Evolutionary conservation across 2,113 vertebrate genomes (phyloP), one percentile per base, ranked within the genome.

Genomic region (Syngnathus scovelli): DNA sequence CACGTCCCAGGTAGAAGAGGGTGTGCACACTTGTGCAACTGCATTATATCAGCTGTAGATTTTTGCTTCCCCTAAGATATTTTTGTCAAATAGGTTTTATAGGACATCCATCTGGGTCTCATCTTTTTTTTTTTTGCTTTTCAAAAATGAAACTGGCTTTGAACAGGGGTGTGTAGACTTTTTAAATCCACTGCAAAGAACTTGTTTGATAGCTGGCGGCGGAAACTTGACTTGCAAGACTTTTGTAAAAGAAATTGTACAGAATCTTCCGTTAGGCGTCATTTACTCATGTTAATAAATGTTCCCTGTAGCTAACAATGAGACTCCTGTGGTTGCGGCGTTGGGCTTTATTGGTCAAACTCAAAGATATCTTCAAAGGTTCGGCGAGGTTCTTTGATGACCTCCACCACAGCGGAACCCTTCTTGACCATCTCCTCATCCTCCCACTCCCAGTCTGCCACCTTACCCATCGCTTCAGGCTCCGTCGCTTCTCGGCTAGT

Each of bases 181-280:
- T 58, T 16, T 33, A 16, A 33, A 16, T 33, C 54, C 23, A 21
- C 49, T 21, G 78, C 82, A 84, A 84, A 80, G 82, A 78, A 6
- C 33, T 66, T 60, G 66, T 84, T 71, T 71, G 51, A 73, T 76
- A 72, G 62, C 48, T 58, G 33, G 44, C 19, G 12, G 36, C 21
- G 7, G 21, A 69, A 81, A 56, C 64, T 59, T 66, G 66, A 76
- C 69, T 70, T 73, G 61, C 74, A 54, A 63, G 68, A 83, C 75
- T 69, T 79, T 76, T 89, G 80, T 88, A 89, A 89, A 84, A 82
- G 55, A 69, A 79, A 64, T 74, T 90, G 89, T 90, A 90, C 78
- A 90, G 86, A 87, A 89, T 86, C 8, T 41, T 74, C 60, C 81
- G 27, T 75, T 70, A 78, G 77, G 62, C 68, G 72, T 76, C 81